Base-by-base conservation (phyloP, 2,797 vertebrate genomes). In the Cyprinella venusta region DNA sequence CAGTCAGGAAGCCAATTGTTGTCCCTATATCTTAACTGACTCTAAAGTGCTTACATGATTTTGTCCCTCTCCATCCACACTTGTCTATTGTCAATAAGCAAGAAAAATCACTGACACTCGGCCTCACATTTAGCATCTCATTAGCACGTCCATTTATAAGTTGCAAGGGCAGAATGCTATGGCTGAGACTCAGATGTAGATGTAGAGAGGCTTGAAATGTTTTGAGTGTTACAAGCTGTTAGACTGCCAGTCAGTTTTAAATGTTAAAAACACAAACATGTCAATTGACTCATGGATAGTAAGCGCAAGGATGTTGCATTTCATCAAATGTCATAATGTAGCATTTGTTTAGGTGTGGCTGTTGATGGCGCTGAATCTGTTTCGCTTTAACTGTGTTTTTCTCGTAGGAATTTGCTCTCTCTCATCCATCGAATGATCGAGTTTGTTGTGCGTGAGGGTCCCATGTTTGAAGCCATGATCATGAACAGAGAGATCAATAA, bases 401-500 rank as follows among this genome's bases (percentile, higher is more conserved):
- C 96, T 98, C 97, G 92, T 98, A 98, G 97, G 98, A 98, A 98
- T 98, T 97, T 98, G 92, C 97, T 98, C 95, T 98, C 96, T 96
- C 95, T 99, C 94, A 99, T 99, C 92, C 98, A 99, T 93, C 98
- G 98, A 94, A 99, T 99, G 98, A 99, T 99, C 96, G 98, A 99
- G 94, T 99, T 99, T 97, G 98, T 99, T 95, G 98, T 99, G 94
- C 98, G 98, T 96, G 98, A 99, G 93, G 98, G 98, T 91, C 98
- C 98, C 77, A 99, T 99, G 98, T 99, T 99, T 95, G 98, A 99
- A 97, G 98, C 98, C 93, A 99, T 99, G 97, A 99, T 99, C 92
- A 99, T 99, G 98, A 99, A 99, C 94, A 87, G 98, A 95, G 98
- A 99, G 92, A 97, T 99, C 92, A 99, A 96, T 95, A 99, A 99